Base-by-base conservation (phyloP, 1,140 invertebrate species). In the Stegodyphus dumicola region DNA sequence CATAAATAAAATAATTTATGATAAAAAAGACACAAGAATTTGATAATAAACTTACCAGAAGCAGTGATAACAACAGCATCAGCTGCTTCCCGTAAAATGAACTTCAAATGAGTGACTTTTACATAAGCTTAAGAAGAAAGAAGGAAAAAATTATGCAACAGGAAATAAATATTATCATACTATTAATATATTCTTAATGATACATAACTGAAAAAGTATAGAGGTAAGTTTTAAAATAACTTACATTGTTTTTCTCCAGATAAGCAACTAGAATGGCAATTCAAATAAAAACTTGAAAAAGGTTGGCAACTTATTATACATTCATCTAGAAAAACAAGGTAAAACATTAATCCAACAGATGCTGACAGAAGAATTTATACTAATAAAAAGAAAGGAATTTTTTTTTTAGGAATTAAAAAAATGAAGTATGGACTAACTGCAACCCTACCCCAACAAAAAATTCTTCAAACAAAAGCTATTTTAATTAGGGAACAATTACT, bases 221-320 rank as follows among this genome's bases (percentile, higher is more conserved):
- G 15, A 56, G 48, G 67, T 51, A 48, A 18, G 13, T 53, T 15
- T 73, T 49, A 15, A 56, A n/a, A 54, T 56, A n/a, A 54, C 9
- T 78, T 69, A 88, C 80, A 18, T 85, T 52, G 77, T 77, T 88
- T 85, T 56, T 87, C 84, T 1, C 67, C 74, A 52, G 64, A 7
- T 6, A 56, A 83, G 91, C 93, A 92, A 56, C 89, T 90, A 52
- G 92, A 91, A 87, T 91, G 92, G 89, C 93, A 93, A 88, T 93
- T 93, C 11, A 95, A 89, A 88, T 95, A 96, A 87, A 97, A 95
- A 89, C 95, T 95, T 2, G 96, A 94, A 88, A 95, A 92, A 7
- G 95, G 93, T 89, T 95, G 94, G 88, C 93, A 95, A 64, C 90
- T 93, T 70, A 95, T 93, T 13, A 90, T 90, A 86, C 90, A 93